Percentiles rank a stretch among this genome's conserved stretches.
These are phyloP conservation scores for Acleris holmiana DNA, from an alignment of 2,888 invertebrate genomes.

Conservation along the genomic window DNA sequence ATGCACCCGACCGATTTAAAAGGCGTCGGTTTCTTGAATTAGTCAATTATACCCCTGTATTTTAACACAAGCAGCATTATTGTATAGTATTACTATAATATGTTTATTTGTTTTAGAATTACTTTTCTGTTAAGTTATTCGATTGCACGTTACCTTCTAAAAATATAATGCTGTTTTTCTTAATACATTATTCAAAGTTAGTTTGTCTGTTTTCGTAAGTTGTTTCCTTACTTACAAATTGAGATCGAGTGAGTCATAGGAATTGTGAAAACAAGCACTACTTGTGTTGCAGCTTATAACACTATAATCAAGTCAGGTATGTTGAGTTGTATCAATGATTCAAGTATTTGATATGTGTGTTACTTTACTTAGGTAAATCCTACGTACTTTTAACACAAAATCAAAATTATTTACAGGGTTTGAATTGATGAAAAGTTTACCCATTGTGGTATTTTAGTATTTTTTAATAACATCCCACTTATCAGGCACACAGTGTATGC, in stretches of 20 bases:
- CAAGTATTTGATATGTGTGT: not conserved
- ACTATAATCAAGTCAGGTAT: not conserved
- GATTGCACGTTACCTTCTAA: not conserved
- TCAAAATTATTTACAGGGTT: too few species aligned
- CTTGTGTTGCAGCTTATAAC: not conserved
- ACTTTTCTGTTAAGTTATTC: slow-evolving; percentile 10
- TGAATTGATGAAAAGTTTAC: too few species aligned
- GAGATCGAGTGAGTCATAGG: not conserved
- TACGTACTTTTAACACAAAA: too few species aligned
- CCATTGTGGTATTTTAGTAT: too few species aligned
- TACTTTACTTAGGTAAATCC: not conserved
- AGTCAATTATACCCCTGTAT: slow-evolving; percentile 21
- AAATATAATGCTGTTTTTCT: not conserved
- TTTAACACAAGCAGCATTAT: slow-evolving; percentile 35
- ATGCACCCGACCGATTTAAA: slow-evolving; percentile 40
- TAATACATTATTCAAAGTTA: not conserved
- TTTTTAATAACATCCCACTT: too few species aligned
- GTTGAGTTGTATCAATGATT: not conserved
- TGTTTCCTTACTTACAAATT: not conserved
- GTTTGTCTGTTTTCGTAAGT: not conserved
- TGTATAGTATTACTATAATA: slow-evolving; percentile 8
- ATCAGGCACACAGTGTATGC: too few species aligned
- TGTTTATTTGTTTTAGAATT: slow-evolving; percentile 34
- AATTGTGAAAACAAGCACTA: not conserved
- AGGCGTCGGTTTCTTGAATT: slow-evolving; percentile 13